phyloP scores from a whole-genome alignment of 2,797 vertebrate genomes.

The Sebastiscus tertius region DNA sequence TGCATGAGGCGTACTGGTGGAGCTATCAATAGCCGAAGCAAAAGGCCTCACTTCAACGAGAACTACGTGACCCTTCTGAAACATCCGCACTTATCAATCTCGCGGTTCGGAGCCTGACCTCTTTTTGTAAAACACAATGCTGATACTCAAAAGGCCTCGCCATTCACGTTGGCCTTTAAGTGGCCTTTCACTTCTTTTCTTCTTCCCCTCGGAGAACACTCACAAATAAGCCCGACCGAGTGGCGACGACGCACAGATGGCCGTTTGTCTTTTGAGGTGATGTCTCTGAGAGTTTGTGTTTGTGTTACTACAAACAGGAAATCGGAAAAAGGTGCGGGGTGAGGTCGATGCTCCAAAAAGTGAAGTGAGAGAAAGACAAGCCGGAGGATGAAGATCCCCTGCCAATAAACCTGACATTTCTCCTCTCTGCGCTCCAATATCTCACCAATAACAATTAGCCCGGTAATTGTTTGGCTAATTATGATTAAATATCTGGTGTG shows the following conservation, averaged over 20 bases:
- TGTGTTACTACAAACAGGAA: not conserved
- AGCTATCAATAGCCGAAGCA: constrained; percentile 63
- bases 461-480: constrained; percentile 83
- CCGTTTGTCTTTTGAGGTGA: not conserved
- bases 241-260: not conserved
- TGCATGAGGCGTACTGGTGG: constrained; percentile 40
- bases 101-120: constrained; percentile 35
- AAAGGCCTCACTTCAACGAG: constrained; percentile 53
- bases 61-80: constrained; percentile 52
- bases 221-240: constrained; percentile 24
- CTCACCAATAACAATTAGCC: constrained; percentile 83
- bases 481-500: constrained; percentile 79
- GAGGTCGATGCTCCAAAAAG: constrained; percentile 17
- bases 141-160: constrained; percentile 58
- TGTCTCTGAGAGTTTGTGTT: constrained; percentile 5
- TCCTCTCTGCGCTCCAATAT: constrained; percentile 66
- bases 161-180: constrained; percentile 77
- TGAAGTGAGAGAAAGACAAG: constrained; percentile 28
- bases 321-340: not conserved
- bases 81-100: constrained; percentile 60
- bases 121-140: constrained; percentile 62
- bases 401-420: constrained; percentile 72
- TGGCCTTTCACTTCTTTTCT: constrained; percentile 69
- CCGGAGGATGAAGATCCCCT: constrained; percentile 56
- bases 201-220: constrained; percentile 38